Evolutionary conservation across 2,113 vertebrate species (phyloP).

Genomic region (Ctenomys sociabilis): DNA sequence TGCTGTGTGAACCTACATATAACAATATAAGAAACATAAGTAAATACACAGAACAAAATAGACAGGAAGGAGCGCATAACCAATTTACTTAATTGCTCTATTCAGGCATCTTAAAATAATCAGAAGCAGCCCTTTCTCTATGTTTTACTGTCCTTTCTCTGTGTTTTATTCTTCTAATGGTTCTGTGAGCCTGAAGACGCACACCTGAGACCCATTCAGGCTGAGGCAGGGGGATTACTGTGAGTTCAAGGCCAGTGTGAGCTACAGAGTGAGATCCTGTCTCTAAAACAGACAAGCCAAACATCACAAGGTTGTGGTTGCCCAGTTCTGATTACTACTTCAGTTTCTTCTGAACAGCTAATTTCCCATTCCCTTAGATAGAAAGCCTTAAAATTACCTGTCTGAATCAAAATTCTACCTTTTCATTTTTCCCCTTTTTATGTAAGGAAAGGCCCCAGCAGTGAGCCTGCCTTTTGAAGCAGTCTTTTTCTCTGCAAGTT

Average conservation of each 20-base stretch:
- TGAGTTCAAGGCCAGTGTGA: not conserved
- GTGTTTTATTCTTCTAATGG: constrained; percentile 34
- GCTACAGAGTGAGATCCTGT: not conserved
- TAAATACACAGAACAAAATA: no score
- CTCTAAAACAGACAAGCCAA: not conserved
- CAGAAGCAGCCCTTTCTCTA: constrained; percentile 14
- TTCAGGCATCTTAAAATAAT: constrained; percentile 10
- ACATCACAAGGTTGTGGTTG: not conserved
- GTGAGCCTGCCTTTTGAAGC: not conserved
- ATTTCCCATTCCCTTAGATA: not conserved
- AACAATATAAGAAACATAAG: no score
- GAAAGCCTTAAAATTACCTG: not conserved
- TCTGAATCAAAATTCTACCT: not conserved
- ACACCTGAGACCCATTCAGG: not conserved
- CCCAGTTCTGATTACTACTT: not conserved
- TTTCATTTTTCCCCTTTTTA: not conserved
- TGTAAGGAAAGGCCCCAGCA: not conserved
- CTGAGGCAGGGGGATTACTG: not conserved
- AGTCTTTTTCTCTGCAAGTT: constrained; percentile 23
- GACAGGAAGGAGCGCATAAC: not conserved
- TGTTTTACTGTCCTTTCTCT: no score
- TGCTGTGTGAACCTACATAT: no score
- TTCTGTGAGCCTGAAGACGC: not conserved
- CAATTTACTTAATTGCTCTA: not conserved
- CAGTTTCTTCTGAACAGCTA: not conserved